phyloP scores from a whole-genome alignment of 2,797 vertebrate genomes.

The Phalloptychus januarius region DNA sequence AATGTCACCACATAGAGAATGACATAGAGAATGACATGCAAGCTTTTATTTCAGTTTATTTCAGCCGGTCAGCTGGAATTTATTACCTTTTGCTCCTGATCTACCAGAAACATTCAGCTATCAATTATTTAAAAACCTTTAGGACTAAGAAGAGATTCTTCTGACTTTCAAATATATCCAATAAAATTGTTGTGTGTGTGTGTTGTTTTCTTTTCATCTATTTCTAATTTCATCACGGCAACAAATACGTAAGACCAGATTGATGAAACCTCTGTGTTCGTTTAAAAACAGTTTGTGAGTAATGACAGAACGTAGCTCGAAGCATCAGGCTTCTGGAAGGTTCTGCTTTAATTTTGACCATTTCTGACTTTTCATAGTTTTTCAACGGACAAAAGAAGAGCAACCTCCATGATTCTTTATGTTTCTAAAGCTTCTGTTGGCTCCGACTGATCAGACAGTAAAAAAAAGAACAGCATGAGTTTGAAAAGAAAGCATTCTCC shows the following conservation, averaged over 20 bases:
- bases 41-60: neutral
- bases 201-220: neutral
- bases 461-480: neutral
- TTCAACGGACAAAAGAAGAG: neutral
- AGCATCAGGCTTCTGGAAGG: neutral
- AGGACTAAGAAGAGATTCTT: too few relatives aligned
- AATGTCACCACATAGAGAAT: neutral
- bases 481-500: conserved; percentile 9
- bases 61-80: too few relatives aligned
- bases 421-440: neutral
- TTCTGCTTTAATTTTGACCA: neutral
- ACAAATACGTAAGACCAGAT: neutral
- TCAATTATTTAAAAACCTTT: neutral
- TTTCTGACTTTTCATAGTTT: neutral
- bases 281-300: neutral
- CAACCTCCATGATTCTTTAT: too few relatives aligned
- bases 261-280: neutral
- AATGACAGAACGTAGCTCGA: neutral
- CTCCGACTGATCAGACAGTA: neutral
- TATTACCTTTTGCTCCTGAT: too few relatives aligned
- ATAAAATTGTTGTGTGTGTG: neutral
- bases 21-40: neutral
- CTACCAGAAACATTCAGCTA: too few relatives aligned
- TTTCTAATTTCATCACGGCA: neutral
- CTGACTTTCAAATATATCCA: neutral